Conservation (phyloP, 2,888 invertebrate genomes). For the Megalurothrips usitatus region DNA sequence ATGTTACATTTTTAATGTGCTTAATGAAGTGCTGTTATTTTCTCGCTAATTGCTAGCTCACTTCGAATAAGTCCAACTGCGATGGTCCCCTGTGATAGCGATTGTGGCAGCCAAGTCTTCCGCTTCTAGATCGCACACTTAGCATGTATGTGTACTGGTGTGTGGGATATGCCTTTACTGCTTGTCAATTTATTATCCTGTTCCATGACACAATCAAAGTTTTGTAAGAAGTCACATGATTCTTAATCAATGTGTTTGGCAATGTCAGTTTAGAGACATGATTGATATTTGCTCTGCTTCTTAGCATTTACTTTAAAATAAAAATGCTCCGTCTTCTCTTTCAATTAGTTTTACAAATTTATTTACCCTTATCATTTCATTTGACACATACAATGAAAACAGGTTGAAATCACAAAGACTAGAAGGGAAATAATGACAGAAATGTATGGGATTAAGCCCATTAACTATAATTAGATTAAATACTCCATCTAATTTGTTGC, state of each 20-base stretch:
- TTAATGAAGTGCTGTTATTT: background rate
- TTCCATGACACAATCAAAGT: slow-evolving; percentile 23
- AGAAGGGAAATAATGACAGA: no score
- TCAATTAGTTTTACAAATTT: no score
- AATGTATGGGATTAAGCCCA: background rate
- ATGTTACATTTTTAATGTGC: background rate
- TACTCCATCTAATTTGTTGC: no score
- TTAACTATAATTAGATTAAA: background rate
- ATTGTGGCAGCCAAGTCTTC: slow-evolving; percentile 19
- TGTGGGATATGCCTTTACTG: slow-evolving; percentile 1
- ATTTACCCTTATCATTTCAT: background rate
- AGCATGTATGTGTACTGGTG: background rate
- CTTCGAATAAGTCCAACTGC: slow-evolving; percentile 4
- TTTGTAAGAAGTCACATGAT: slow-evolving; percentile 11
- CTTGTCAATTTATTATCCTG: background rate
- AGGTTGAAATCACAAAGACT: background rate
- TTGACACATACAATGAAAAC: background rate
- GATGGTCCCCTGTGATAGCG: slow-evolving; percentile 18
- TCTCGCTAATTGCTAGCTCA: background rate
- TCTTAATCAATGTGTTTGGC: slow-evolving; percentile 8
- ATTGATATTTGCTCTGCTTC: background rate
- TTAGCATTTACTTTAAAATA: background rate
- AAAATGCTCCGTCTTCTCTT: background rate
- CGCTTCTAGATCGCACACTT: background rate
- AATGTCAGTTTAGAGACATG: background rate